Evolutionary conservation across 1,140 invertebrate genomes (phyloP).

Genomic region (Diabrotica virgifera): DNA sequence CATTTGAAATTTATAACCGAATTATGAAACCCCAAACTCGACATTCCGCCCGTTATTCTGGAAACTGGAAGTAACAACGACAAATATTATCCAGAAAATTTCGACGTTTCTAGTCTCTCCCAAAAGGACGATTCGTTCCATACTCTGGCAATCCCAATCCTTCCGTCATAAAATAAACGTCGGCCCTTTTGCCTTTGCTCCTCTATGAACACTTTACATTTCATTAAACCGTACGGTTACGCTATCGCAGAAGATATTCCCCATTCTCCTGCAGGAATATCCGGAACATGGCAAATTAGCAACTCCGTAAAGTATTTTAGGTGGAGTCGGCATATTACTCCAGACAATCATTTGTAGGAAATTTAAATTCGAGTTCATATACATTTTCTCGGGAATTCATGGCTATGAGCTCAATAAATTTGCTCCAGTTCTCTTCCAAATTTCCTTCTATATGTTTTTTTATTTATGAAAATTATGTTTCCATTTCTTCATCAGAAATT

Average conservation of each 20-base stretch:
- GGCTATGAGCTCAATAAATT: no score
- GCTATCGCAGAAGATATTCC: background rate
- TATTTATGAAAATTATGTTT: no score
- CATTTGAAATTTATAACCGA: conserved; percentile 3
- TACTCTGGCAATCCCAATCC: background rate
- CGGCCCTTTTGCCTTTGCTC: background rate
- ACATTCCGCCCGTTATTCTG: background rate
- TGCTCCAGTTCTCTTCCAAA: no score
- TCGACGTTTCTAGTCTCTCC: background rate
- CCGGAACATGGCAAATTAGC: background rate
- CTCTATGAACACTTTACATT: conserved; percentile 1
- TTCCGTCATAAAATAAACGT: conserved; percentile 1
- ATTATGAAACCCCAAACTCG: background rate
- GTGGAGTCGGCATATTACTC: background rate
- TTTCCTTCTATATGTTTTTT: no score
- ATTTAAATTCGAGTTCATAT: background rate
- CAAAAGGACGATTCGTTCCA: background rate
- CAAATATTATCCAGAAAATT: background rate
- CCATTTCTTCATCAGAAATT: no score
- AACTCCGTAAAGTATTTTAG: background rate
- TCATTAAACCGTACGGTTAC: background rate
- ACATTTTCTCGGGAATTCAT: no score
- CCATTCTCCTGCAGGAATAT: background rate
- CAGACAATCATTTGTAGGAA: background rate
- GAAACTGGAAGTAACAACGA: background rate